Conservation (phyloP, 1,140 invertebrate genomes). For the Trichonephila inaurata region DNA sequence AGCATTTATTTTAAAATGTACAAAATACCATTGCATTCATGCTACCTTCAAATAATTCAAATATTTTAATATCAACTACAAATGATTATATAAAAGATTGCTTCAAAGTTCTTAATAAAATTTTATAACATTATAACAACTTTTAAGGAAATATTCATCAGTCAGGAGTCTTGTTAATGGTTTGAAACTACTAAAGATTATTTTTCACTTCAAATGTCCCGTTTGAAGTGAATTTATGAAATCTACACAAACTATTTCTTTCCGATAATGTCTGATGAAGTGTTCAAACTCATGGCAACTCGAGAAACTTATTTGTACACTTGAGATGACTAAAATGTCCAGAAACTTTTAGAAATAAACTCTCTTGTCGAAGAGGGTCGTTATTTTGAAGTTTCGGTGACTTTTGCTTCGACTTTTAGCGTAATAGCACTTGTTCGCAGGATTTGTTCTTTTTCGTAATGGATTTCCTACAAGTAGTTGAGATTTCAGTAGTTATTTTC, state of each 20-base stretch:
- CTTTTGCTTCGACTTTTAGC: background rate
- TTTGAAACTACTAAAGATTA: too few species aligned
- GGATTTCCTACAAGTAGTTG: background rate
- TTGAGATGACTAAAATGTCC: background rate
- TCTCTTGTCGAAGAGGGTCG: background rate
- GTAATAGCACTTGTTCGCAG: background rate
- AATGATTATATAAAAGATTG: too few species aligned
- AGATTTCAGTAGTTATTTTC: background rate
- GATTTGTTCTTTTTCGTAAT: background rate
- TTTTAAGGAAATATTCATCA: too few species aligned
- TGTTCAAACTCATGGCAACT: background rate
- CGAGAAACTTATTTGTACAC: background rate
- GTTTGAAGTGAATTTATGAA: too few species aligned
- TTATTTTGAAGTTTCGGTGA: background rate
- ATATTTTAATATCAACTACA: too few species aligned
- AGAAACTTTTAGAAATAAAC: background rate
- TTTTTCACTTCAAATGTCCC: too few species aligned
- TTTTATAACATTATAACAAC: too few species aligned
- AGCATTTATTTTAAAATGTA: too few species aligned
- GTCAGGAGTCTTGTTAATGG: too few species aligned
- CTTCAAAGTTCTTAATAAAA: too few species aligned
- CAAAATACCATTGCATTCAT: too few species aligned
- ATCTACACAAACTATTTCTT: background rate
- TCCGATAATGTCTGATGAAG: background rate
- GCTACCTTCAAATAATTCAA: too few species aligned